phyloP scores from a whole-genome alignment of 2,888 invertebrate genomes.

The Hypomecis atomaria region DNA sequence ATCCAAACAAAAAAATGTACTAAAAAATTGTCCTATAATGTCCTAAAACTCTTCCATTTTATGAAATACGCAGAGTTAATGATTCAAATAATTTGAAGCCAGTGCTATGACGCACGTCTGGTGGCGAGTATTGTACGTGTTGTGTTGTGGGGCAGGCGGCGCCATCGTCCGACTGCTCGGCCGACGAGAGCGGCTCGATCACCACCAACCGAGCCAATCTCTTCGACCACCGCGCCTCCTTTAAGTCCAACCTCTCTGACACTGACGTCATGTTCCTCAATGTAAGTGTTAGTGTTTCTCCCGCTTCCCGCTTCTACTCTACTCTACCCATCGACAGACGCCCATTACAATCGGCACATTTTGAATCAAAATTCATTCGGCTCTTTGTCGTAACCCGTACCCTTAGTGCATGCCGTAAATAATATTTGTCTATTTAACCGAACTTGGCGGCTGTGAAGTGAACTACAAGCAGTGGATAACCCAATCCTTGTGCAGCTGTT shows the following conservation, averaged over 20 bases:
- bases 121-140: constrained; percentile 40
- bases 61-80: too few relatives aligned
- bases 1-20: too few relatives aligned
- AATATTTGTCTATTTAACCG: constrained; percentile 30
- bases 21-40: too few relatives aligned
- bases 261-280: constrained; percentile 96
- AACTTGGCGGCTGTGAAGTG: neutral
- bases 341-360: constrained; percentile 37
- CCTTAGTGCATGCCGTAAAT: constrained; percentile 44
- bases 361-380: constrained; percentile 36
- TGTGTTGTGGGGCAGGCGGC: constrained; percentile 78
- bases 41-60: too few relatives aligned
- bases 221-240: constrained; percentile 90
- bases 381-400: constrained; percentile 45
- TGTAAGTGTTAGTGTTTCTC: constrained; percentile 86
- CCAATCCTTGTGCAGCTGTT: too few relatives aligned
- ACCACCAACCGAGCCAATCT: constrained; percentile 91
- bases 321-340: constrained; percentile 46
- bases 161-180: constrained; percentile 86
- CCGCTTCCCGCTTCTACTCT: constrained; percentile 49
- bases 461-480: too few relatives aligned
- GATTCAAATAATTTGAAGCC: neutral
- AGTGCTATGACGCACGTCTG: neutral
- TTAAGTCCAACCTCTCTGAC: constrained; percentile 97
- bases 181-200: constrained; percentile 90